phyloP scores from a whole-genome alignment of 2,113 vertebrate species.

The Scytalopus superciliaris region DNA sequence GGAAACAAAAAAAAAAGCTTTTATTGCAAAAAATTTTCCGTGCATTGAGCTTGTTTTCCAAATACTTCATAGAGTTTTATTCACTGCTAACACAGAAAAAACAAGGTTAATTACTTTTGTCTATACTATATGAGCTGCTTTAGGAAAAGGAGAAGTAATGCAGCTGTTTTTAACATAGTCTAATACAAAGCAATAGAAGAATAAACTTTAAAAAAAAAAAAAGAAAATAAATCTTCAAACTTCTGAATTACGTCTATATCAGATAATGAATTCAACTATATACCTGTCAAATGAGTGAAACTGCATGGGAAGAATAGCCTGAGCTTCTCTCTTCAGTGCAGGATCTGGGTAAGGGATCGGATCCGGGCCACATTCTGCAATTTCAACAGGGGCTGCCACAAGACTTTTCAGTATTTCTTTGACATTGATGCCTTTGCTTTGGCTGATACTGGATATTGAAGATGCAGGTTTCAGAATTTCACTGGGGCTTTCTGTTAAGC shows the following conservation, averaged over 20 bases:
- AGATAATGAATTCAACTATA: conserved; percentile 31
- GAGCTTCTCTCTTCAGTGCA: conserved; percentile 87
- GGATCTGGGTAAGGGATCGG: conserved; percentile 86
- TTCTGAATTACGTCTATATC: background rate
- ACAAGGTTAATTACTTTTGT: background rate
- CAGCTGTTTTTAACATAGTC: background rate
- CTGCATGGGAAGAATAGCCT: conserved; percentile 90
- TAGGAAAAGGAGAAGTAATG: background rate
- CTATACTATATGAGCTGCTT: background rate
- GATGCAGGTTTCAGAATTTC: conserved; percentile 82
- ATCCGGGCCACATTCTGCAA: conserved; percentile 85
- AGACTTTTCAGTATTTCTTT: conserved; percentile 95
- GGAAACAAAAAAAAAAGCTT: background rate
- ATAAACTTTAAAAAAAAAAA: background rate
- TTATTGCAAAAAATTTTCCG: background rate
- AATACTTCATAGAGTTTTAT: background rate
- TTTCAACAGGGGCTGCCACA: conserved; percentile 88
- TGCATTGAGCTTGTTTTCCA: background rate
- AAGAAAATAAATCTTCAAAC: background rate
- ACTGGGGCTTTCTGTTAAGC: conserved; percentile 81
- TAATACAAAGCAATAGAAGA: background rate
- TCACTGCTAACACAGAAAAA: conserved; percentile 10
- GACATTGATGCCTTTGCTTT: conserved; percentile 93
- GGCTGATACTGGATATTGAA: conserved; percentile 87
- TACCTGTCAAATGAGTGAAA: conserved; percentile 99